Evolutionary conservation across 2,888 invertebrate genomes (phyloP), one percentile per base, ranked within the genome.

Genomic region (Lymantria dispar): DNA sequence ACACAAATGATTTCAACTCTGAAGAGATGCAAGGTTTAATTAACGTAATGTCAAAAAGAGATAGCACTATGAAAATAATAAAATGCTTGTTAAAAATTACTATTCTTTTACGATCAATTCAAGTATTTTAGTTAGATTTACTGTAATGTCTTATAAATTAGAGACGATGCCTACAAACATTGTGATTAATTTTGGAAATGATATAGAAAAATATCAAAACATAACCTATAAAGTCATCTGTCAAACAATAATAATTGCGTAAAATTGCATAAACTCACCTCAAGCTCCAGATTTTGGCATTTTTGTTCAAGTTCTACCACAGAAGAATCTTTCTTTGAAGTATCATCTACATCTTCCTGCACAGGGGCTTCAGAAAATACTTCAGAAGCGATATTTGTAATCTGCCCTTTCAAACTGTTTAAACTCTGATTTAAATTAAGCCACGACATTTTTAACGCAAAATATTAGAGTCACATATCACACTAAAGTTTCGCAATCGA

Each of bases 321-420:
- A 63, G 85, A 52, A 58, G 80, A 48, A 36, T 77, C 74, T 30
- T 50, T 61, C 54, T 57, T 67, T 43, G 72, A 56, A 47, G 74
- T 58, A 62, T 67, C 73, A 56, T 76, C 79, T 36, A 56, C 73
- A 50, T 64, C 57, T 68, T 80, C 78, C 72, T 94, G 94, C 54
- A 89, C 93, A 71, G 92, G 92, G 59, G 92, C 93, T 70, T 97
- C 97, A 61, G 96, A 94, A 77, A 98, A 92, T 68, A 98, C 97
- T 87, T 97, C 97, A 80, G 96, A 96, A 53, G 98, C 97, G 74
- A 98, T 95, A 89, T 93, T 97, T 36, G 95, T 94, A 72, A 98
- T 94, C 92, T 98, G 98, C 64, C 97, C 98, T 83, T 97, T 97
- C 62, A 98, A 87, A 85, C 92, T 94, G 77, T 84, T 93, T 64